Evolutionary conservation across 2,113 vertebrate genomes (phyloP), one percentile per base, ranked within the genome.

Genomic region (Charadrius vociferus): DNA sequence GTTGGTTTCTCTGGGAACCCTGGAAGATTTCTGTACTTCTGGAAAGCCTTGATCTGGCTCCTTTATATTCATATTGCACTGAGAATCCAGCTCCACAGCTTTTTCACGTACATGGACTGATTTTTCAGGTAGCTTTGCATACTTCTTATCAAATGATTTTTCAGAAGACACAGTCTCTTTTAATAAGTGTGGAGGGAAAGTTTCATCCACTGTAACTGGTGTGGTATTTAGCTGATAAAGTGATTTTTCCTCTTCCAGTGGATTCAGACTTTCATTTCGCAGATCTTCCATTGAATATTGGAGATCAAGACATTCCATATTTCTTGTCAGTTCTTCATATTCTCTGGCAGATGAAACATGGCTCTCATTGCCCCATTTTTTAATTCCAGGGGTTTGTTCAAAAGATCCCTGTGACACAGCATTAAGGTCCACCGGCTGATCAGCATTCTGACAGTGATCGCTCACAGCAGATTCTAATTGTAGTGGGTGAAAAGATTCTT

Each of bases 401-500:
- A 36, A 97, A 50, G 82, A 89, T 4, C 15, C 71, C 66, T 97
- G 95, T 37, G 88, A 95, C 43, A 73, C 18, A 43, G 65, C 59
- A 26, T 43, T n/a, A 27, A 87, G 52, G 36, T 93, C 88, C 3
- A 62, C 95, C 41, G 91, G 93, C 67, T 96, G 78, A 81, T 98
- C 97, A 55, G 36, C 71, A 63, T 94, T 86, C 41, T 97, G 97
- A 81, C 85, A 91, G 1, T 67, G 88, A 45, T 98, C 96, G 2
- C 97, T 98, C 61, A 97, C 95, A 23, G 98, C 94, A 81, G 94
- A 88, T 78, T 99, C 99, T 24, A 97, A 95, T 32, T 94, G 95
- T 43, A 99, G 96, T 0, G 95, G 88, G 37, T 98, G 97, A 90
- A 99, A 99, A 27, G 98, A 98, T 36, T 98, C 98, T 53, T 98